Conservation (phyloP, 2,888 invertebrate species). For the Blastobasis lacticolella region DNA sequence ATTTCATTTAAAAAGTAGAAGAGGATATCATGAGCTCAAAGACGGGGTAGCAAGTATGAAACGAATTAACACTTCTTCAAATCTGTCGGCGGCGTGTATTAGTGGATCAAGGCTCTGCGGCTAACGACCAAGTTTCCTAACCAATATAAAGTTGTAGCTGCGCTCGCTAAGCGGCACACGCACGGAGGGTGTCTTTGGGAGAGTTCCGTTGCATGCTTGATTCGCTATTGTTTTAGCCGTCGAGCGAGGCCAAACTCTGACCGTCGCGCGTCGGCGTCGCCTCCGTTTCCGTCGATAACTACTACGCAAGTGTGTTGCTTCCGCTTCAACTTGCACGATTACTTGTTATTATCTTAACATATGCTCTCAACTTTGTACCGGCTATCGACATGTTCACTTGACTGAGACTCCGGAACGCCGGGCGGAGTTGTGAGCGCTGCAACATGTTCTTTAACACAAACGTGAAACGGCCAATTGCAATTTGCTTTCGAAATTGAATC, state of each 20-base stretch:
- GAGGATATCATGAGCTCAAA: too few species aligned
- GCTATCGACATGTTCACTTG: conserved; percentile 42
- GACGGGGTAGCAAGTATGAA: background rate
- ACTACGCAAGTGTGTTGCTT: conserved; percentile 49
- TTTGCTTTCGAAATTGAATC: conserved; percentile 5
- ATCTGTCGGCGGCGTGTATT: conserved; percentile 25
- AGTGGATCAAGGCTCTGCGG: conserved; percentile 34
- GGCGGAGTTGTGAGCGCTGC: conserved; percentile 27
- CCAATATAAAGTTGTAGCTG: conserved; percentile 66
- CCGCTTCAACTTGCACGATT: conserved; percentile 50
- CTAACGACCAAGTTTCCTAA: conserved; percentile 57
- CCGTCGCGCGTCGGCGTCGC: conserved; percentile 34
- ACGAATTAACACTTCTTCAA: conserved; percentile 22
- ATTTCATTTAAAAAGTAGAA: too few species aligned
- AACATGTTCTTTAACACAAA: conserved; percentile 20
- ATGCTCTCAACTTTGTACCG: conserved; percentile 50
- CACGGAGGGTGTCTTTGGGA: conserved; percentile 65
- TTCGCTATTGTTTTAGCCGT: conserved; percentile 65
- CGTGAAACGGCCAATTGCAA: conserved; percentile 23
- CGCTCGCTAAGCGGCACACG: conserved; percentile 62
- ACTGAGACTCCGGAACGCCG: conserved; percentile 33
- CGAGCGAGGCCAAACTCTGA: conserved; percentile 56
- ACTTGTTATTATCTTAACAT: conserved; percentile 60
- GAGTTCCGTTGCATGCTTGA: conserved; percentile 70
- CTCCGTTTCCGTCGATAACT: conserved; percentile 32